A percentile compares a stretch with the other conserved stretches of the same genome.
phyloP scores from a whole-genome alignment of 1,140 invertebrate genomes.

The Drosophila bifasciata region DNA sequence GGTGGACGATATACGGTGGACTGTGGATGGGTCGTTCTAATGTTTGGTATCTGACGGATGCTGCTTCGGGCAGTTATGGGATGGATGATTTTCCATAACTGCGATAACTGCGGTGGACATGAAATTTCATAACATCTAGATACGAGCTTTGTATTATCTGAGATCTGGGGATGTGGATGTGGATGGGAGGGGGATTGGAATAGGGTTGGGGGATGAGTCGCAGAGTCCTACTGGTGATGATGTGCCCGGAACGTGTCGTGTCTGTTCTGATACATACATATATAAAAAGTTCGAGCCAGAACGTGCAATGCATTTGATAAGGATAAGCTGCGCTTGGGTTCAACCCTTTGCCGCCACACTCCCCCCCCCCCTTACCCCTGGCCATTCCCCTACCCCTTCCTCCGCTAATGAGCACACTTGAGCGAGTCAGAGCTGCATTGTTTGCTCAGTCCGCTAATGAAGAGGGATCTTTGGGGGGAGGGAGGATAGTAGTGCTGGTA shows the following conservation, averaged over 20 bases:
- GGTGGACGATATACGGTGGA: no score
- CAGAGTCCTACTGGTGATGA: no score
- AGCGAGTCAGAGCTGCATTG: conserved; percentile 66
- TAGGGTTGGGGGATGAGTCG: conserved; percentile 4
- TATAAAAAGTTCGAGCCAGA: conserved; percentile 41
- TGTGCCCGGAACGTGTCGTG: no score
- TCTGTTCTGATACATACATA: no score
- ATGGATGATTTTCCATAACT: conserved; percentile 55
- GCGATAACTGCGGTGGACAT: conserved; percentile 54
- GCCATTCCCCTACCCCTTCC: not conserved
- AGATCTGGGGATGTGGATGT: conserved; percentile 28
- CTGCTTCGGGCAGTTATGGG: conserved; percentile 28
- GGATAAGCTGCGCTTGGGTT: conserved; percentile 43
- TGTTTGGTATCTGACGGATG: conserved; percentile 33
- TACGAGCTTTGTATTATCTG: conserved; percentile 78
- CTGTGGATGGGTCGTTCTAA: not conserved
- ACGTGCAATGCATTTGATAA: conserved; percentile 62
- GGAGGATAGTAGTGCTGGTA: not conserved
- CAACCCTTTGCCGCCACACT: conserved; percentile 38
- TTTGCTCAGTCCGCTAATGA: conserved; percentile 71
- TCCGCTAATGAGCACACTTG: conserved; percentile 78
- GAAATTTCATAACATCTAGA: conserved; percentile 73
- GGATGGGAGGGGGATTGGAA: conserved; percentile 6
- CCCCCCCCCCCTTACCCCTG: not conserved
- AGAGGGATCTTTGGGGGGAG: conserved; percentile 35